Conservation (phyloP, 2,888 invertebrate species). For the Phytoseiulus persimilis region DNA sequence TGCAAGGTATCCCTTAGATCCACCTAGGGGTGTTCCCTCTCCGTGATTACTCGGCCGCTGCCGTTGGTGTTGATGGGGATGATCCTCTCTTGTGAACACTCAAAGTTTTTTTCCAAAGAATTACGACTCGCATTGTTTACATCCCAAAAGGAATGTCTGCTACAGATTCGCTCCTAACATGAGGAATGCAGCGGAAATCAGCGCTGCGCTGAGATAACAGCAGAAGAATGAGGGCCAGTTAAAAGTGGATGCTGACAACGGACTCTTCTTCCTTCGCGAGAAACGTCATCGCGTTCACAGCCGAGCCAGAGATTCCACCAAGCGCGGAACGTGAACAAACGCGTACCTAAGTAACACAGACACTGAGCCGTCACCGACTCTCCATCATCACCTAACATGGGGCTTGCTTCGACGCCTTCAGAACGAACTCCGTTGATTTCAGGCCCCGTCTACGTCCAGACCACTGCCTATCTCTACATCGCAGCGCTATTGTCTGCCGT, state of each 20-base stretch:
- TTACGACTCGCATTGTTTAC: background rate
- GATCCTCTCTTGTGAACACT: background rate
- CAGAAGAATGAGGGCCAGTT: background rate
- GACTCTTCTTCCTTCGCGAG: background rate
- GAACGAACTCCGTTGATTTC: constrained; percentile 20
- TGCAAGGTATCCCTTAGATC: too few relatives aligned
- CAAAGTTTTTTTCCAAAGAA: background rate
- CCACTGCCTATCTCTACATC: constrained; percentile 46
- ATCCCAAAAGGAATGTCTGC: background rate
- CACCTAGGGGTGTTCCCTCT: background rate
- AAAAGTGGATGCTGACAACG: background rate
- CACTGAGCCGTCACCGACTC: too few relatives aligned
- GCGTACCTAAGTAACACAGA: background rate
- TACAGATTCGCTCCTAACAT: background rate
- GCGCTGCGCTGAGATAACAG: background rate
- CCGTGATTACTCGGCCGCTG: background rate
- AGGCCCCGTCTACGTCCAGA: background rate
- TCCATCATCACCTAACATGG: background rate
- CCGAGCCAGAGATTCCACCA: background rate
- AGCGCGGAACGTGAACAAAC: background rate
- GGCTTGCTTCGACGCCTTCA: background rate
- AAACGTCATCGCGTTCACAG: background rate
- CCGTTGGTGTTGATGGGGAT: background rate
- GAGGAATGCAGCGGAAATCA: background rate
- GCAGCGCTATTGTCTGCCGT: constrained; percentile 52